Percentiles rank a stretch among this genome's conserved stretches.
These are phyloP conservation scores for Oligia strigilis DNA, from an alignment of 2,888 invertebrate genomes.

Conservation along the genomic window DNA sequence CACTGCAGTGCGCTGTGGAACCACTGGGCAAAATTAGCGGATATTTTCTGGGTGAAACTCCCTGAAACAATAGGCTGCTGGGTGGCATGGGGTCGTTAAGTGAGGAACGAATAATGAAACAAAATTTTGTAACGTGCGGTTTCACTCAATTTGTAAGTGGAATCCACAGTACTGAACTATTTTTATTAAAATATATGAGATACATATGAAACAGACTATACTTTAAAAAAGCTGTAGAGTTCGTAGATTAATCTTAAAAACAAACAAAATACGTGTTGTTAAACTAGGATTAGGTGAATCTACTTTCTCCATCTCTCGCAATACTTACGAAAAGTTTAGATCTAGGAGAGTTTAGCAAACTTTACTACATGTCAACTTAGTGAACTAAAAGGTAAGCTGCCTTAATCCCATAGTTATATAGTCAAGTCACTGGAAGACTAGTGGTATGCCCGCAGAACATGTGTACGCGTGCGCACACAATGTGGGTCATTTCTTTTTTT, in stretches of 20 bases:
- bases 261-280: neutral
- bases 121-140: too few relatives aligned
- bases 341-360: neutral
- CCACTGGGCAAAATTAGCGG: slow-evolving; percentile 63
- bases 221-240: neutral
- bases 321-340: neutral
- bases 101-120: neutral
- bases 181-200: neutral
- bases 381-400: neutral
- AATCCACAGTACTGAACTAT: neutral
- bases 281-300: neutral
- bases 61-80: slow-evolving; percentile 33
- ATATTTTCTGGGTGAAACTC: slow-evolving; percentile 44
- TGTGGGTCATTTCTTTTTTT: too few relatives aligned
- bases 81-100: neutral
- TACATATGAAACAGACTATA: neutral
- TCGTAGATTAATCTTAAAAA: neutral
- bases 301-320: neutral
- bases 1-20: slow-evolving; percentile 73
- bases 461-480: too few relatives aligned
- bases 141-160: neutral
- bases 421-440: neutral
- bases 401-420: neutral
- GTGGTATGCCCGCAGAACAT: neutral
- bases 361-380: neutral